Conservation (phyloP, 2,797 vertebrate species). For the Sebastes oblongus region DNA sequence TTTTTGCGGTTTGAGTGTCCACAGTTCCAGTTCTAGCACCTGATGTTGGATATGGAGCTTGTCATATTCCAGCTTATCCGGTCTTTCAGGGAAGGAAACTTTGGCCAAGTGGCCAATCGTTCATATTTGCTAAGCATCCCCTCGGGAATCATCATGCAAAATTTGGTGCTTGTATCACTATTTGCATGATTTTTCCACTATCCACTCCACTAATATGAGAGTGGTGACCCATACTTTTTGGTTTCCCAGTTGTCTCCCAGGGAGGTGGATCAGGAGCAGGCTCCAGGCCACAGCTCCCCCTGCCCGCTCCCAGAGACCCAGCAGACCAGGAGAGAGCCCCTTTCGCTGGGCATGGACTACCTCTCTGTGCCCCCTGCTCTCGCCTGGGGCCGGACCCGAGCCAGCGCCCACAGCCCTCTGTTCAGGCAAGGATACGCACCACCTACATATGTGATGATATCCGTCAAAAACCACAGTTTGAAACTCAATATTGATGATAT, state of each 20-base stretch:
- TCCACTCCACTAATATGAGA: too few relatives aligned
- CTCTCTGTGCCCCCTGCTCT: constrained; percentile 90
- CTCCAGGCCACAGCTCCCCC: constrained; percentile 68
- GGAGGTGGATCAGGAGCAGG: constrained; percentile 81
- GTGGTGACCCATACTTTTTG: not conserved
- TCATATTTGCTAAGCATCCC: too few relatives aligned
- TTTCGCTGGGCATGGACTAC: constrained; percentile 88
- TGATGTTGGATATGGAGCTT: too few relatives aligned
- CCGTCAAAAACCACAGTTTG: not conserved
- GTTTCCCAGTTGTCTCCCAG: constrained; percentile 75
- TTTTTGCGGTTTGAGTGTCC: too few relatives aligned
- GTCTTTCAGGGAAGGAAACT: too few relatives aligned
- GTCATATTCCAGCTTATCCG: too few relatives aligned
- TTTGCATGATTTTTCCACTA: too few relatives aligned
- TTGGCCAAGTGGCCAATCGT: too few relatives aligned
- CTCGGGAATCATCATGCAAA: too few relatives aligned
- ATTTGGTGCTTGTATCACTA: too few relatives aligned
- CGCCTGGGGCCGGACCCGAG: constrained; percentile 89
- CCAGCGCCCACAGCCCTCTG: constrained; percentile 90
- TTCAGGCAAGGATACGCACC: constrained; percentile 84
- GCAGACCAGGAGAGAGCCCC: constrained; percentile 77
- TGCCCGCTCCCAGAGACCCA: constrained; percentile 72
- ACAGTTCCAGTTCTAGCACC: too few relatives aligned
- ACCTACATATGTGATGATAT: not conserved
- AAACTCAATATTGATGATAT: not conserved